Conservation (phyloP, 2,113 vertebrate genomes). For the Quiscalus mexicanus region DNA sequence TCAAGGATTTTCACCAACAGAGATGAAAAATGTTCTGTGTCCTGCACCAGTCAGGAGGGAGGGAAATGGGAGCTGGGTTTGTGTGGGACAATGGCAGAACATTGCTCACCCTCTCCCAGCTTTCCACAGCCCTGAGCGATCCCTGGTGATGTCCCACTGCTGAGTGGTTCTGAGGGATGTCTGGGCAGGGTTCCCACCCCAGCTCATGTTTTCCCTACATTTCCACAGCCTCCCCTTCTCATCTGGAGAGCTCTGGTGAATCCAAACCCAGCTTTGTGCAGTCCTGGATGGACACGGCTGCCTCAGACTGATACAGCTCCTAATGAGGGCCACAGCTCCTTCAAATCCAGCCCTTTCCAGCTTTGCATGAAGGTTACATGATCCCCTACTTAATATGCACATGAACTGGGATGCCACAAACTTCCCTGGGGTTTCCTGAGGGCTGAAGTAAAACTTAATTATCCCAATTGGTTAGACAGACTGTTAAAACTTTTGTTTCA, state of each 20-base stretch:
- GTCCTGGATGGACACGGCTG: background rate
- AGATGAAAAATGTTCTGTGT: background rate
- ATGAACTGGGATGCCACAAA: conserved; percentile 47
- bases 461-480: conserved; percentile 50
- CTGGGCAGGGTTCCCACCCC: background rate
- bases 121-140: background rate
- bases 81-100: background rate
- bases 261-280: background rate
- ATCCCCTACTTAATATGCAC: conserved; percentile 70
- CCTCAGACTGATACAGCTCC: background rate
- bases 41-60: background rate
- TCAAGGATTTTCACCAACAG: background rate
- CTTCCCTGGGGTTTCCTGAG: conserved; percentile 53
- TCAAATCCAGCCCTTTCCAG: background rate
- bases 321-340: background rate
- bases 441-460: conserved; percentile 66
- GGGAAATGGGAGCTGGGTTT: background rate
- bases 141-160: background rate
- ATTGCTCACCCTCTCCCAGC: background rate
- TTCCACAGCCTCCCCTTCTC: background rate
- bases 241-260: background rate
- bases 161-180: background rate
- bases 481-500: conserved; percentile 60
- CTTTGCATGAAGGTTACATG: conserved; percentile 41
- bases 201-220: background rate